Evolutionary conservation across 2,888 invertebrate genomes (phyloP).

Genomic region (Tenthredo amoena): DNA sequence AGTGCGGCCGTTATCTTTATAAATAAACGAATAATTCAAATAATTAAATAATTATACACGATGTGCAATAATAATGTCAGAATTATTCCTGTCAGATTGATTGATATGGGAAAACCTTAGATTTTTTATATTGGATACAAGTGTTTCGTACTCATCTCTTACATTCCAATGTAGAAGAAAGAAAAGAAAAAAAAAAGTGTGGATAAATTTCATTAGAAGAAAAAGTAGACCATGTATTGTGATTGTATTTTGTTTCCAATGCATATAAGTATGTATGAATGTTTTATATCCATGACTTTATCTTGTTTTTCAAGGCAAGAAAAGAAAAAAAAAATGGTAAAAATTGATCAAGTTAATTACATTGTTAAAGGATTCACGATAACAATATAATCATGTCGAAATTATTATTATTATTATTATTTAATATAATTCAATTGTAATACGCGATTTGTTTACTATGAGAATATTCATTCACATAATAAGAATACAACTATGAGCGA

Average conservation of each 20-base stretch:
- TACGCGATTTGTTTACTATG: background rate
- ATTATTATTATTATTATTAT: background rate
- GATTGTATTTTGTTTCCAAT: constrained; percentile 54
- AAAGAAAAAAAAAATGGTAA: background rate
- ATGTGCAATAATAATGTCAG: background rate
- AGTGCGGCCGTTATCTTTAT: background rate
- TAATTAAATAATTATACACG: background rate
- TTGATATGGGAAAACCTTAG: background rate
- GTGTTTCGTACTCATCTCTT: constrained; percentile 29
- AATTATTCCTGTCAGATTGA: background rate
- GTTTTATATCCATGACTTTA: constrained; percentile 1
- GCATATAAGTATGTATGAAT: constrained; percentile 20
- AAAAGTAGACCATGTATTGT: constrained; percentile 13
- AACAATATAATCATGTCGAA: background rate
- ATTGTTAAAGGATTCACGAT: constrained; percentile 21
- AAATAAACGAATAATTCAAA: background rate
- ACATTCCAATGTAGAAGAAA: background rate
- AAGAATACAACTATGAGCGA: background rate
- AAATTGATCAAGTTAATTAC: background rate
- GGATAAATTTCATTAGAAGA: background rate
- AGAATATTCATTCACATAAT: background rate
- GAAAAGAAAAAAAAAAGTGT: constrained; percentile 3
- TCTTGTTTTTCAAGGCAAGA: background rate
- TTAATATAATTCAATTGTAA: background rate
- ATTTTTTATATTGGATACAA: background rate